Evolutionary conservation across 2,113 vertebrate genomes (phyloP).

Genomic region (Lutjanus erythropterus): DNA sequence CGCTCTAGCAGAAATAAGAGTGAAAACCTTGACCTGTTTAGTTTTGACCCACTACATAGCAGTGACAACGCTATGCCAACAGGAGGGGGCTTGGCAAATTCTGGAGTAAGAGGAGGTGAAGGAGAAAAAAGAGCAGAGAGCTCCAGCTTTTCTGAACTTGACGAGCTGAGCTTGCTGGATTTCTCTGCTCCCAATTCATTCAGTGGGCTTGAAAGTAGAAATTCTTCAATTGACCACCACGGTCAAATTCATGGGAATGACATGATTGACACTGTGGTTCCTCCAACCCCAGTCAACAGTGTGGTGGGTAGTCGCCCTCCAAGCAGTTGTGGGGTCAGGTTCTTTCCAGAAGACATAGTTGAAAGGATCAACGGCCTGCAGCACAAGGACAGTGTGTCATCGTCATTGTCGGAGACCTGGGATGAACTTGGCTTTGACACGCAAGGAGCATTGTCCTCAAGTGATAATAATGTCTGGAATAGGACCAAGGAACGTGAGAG

Average conservation of each 20-base stretch:
- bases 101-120: conserved; percentile 66
- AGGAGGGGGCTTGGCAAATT: conserved; percentile 64
- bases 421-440: conserved; percentile 88
- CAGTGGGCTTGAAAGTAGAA: conserved; percentile 69
- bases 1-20: conserved; percentile 77
- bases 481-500: conserved; percentile 79
- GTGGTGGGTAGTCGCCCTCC: conserved; percentile 89
- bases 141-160: conserved; percentile 83
- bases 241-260: conserved; percentile 75
- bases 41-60: conserved; percentile 86
- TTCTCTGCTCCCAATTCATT: conserved; percentile 82
- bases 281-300: conserved; percentile 92
- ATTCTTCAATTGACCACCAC: conserved; percentile 58
- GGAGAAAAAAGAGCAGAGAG: conserved; percentile 66
- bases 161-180: conserved; percentile 84
- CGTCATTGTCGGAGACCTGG: conserved; percentile 88
- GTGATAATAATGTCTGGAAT: conserved; percentile 82
- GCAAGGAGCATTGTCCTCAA: conserved; percentile 71
- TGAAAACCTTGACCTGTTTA: conserved; percentile 89
- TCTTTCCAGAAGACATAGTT: conserved; percentile 88
- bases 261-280: conserved; percentile 85
- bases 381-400: conserved; percentile 79
- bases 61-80: conserved; percentile 78
- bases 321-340: conserved; percentile 84
- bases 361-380: conserved; percentile 87